Conservation (phyloP, 2,113 vertebrate species). For the Dipodomys stephensi region DNA sequence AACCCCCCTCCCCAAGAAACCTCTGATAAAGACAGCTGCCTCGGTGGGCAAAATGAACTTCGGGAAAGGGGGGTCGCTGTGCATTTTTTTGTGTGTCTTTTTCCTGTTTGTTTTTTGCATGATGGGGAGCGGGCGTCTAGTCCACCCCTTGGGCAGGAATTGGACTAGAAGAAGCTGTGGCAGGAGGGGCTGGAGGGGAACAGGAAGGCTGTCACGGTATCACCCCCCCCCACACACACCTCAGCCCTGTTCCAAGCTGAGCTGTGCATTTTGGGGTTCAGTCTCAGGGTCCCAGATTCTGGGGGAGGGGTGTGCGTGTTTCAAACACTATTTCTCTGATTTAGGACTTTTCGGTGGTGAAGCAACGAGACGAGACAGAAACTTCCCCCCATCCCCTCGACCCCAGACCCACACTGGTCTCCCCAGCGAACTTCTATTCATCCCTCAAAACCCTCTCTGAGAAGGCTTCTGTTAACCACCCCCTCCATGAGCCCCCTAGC, state of each 20-base stretch:
- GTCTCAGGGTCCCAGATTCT: background rate
- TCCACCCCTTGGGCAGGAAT: background rate
- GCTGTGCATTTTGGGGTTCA: background rate
- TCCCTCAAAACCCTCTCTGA: conserved; percentile 5
- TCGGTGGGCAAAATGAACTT: background rate
- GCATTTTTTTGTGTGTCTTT: background rate
- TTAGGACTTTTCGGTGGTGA: background rate
- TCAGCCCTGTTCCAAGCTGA: background rate
- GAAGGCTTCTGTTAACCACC: background rate
- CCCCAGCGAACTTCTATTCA: background rate
- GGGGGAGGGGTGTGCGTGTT: background rate
- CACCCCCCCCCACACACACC: background rate
- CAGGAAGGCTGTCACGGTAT: background rate
- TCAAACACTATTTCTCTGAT: background rate
- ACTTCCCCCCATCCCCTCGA: background rate
- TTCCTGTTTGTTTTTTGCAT: background rate
- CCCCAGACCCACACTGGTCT: background rate
- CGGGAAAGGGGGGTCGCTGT: background rate
- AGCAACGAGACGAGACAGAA: background rate
- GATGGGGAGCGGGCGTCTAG: background rate
- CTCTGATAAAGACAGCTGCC: background rate
- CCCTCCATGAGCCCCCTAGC: background rate
- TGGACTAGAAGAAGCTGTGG: no score
- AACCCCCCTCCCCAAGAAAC: background rate
- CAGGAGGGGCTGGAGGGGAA: background rate